phyloP scores from a whole-genome alignment of 1,140 invertebrate species.

The Heliconius congener region DNA sequence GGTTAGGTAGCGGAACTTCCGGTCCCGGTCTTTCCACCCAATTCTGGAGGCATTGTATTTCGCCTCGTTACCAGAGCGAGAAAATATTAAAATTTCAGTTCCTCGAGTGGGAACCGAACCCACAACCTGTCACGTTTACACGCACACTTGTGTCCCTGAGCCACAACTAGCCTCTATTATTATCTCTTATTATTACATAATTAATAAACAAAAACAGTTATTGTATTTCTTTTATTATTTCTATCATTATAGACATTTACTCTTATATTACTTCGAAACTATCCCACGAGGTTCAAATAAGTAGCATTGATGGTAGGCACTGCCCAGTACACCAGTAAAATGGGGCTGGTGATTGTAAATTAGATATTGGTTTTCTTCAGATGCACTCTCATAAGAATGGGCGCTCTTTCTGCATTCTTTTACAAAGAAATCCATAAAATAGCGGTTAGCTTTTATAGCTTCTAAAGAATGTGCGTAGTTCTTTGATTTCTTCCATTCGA shows the following conservation, averaged over 20 bases:
- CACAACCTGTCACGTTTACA: too few relatives aligned
- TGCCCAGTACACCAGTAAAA: slow-evolving; percentile 82
- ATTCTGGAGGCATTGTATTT: too few relatives aligned
- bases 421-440: slow-evolving; percentile 93
- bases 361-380: slow-evolving; percentile 79
- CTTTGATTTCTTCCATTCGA: slow-evolving; percentile 86
- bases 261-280: slow-evolving; percentile 12
- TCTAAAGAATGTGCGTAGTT: slow-evolving; percentile 85
- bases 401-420: slow-evolving; percentile 85
- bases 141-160: too few relatives aligned
- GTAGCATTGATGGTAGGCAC: slow-evolving; percentile 82
- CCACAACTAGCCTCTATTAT: too few relatives aligned
- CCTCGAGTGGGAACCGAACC: too few relatives aligned
- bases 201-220: not conserved
- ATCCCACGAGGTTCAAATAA: slow-evolving; percentile 79
- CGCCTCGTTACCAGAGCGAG: too few relatives aligned
- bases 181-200: too few relatives aligned
- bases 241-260: not conserved
- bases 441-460: slow-evolving; percentile 85
- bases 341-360: slow-evolving; percentile 86
- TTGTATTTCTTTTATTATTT: not conserved
- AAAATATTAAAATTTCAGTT: too few relatives aligned
- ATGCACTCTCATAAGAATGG: slow-evolving; percentile 76
- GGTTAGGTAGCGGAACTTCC: too few relatives aligned
- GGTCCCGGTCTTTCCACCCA: too few relatives aligned